Evolutionary conservation across 2,113 vertebrate genomes (phyloP).

Genomic region (Ariopsis seemanni): DNA sequence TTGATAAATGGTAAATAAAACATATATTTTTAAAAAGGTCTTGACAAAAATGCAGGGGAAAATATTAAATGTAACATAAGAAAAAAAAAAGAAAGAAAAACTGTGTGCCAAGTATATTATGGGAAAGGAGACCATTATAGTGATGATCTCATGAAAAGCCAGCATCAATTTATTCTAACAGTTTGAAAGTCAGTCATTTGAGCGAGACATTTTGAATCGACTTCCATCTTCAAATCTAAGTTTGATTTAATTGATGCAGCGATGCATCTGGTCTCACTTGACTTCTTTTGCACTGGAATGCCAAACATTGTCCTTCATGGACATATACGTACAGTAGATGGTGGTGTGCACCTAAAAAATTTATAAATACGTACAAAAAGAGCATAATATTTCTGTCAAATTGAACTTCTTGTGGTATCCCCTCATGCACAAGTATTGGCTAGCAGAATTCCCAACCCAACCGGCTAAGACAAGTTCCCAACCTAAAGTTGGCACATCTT

Average conservation of each 20-base stretch:
- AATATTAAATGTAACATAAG: constrained; percentile 2
- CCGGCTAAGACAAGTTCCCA: background rate
- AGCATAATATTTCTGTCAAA: background rate
- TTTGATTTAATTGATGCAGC: background rate
- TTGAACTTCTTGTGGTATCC: background rate
- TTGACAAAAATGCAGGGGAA: background rate
- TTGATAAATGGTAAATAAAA: constrained; percentile 27
- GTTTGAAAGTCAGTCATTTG: background rate
- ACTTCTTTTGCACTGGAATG: background rate
- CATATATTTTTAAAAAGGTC: constrained; percentile 6
- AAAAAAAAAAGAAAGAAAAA: constrained; percentile 17
- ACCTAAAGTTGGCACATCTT: background rate
- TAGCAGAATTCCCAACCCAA: background rate
- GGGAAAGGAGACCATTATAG: constrained; percentile 18
- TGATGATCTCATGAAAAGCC: constrained; percentile 22
- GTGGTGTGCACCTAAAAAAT: background rate
- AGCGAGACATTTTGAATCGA: background rate
- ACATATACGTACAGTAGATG: background rate
- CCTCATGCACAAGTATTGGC: background rate
- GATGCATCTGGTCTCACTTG: background rate
- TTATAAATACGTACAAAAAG: background rate
- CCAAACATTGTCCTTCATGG: background rate
- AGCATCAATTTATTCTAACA: constrained; percentile 37
- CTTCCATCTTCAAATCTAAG: constrained; percentile 19
- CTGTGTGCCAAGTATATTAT: background rate